Conservation (phyloP, 2,888 invertebrate genomes). For the Pterostichus niger region DNA sequence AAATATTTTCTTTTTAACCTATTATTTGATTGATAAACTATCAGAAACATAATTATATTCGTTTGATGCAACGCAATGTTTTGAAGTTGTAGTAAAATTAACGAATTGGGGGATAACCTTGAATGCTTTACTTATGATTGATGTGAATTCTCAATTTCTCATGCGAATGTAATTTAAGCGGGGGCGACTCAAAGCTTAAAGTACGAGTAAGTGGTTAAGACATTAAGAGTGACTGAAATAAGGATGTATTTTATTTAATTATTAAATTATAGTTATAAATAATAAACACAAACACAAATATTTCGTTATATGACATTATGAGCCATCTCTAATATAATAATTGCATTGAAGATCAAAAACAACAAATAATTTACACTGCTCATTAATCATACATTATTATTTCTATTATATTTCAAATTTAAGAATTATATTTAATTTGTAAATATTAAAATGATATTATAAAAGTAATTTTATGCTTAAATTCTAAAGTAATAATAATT, state of each 20-base stretch:
- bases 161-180: slow-evolving; percentile 2
- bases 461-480: too few relatives aligned
- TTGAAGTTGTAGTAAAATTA: not conserved
- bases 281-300: slow-evolving; percentile 29
- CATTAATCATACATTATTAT: too few relatives aligned
- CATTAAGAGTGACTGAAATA: slow-evolving; percentile 31
- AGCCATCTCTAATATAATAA: too few relatives aligned
- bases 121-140: not conserved
- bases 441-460: too few relatives aligned
- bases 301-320: not conserved
- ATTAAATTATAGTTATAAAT: slow-evolving; percentile 39
- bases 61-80: too few relatives aligned
- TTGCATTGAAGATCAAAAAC: too few relatives aligned
- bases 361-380: too few relatives aligned
- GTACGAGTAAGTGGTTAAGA: slow-evolving; percentile 24
- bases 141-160: slow-evolving; percentile 2
- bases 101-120: slow-evolving; percentile 19
- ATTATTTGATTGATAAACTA: slow-evolving; percentile 1
- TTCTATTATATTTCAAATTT: too few relatives aligned
- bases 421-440: too few relatives aligned
- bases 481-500: too few relatives aligned
- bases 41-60: not conserved
- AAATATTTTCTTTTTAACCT: not conserved
- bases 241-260: slow-evolving; percentile 52
- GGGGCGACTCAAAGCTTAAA: slow-evolving; percentile 8